Evolutionary conservation across 2,888 invertebrate genomes (phyloP).

Genomic region (Erebia epiphron): DNA sequence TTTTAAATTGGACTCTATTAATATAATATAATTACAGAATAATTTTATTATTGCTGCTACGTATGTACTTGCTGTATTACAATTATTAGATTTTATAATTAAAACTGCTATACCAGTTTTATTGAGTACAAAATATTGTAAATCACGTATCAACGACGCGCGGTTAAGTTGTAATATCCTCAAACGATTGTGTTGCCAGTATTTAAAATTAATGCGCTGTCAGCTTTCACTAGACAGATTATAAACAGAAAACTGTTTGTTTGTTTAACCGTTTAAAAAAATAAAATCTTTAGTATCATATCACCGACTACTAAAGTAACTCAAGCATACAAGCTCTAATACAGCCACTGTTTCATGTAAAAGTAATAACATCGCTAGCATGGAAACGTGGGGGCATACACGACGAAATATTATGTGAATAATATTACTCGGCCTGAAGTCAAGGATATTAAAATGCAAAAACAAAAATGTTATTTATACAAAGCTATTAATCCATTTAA

Average conservation of each 20-base stretch:
- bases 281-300: slow-evolving; percentile 36
- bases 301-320: slow-evolving; percentile 31
- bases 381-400: slow-evolving; percentile 16
- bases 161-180: no score
- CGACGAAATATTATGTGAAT: slow-evolving; percentile 25
- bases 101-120: no score
- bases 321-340: slow-evolving; percentile 20
- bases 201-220: no score
- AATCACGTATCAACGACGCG: no score
- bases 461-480: neutral
- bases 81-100: no score
- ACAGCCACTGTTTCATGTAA: slow-evolving; percentile 30
- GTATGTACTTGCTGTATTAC: no score
- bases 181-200: no score
- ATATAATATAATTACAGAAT: no score
- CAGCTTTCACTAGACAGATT: no score
- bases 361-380: slow-evolving; percentile 27
- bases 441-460: slow-evolving; percentile 3
- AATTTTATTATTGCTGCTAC: no score
- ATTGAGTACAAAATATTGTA: no score
- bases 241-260: slow-evolving; percentile 32
- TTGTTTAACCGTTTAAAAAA: slow-evolving; percentile 36
- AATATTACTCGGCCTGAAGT: slow-evolving; percentile 26
- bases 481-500: neutral
- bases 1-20: no score